Base-by-base conservation (phyloP, 2,888 invertebrate species). In the Synergus gifuensis region DNA sequence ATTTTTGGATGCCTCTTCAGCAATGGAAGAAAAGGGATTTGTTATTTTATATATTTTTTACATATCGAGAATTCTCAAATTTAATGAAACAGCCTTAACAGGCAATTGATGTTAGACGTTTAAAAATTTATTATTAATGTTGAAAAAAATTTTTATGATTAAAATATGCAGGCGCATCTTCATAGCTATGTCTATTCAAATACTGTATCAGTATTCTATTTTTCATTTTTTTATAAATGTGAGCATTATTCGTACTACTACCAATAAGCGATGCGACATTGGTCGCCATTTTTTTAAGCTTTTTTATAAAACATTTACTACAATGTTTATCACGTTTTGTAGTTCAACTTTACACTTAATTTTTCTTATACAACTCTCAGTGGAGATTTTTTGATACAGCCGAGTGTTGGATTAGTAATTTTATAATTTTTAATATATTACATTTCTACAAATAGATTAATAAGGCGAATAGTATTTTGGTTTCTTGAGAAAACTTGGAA, bases 191-290 rank as follows among this genome's bases (percentile, higher is more conserved):
- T 86, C 86, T 83, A 83, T 87, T 85, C 83, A 86, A 85, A 86
- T 87, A 87, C 83, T 87, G 85, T 85, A 87, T 87, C 91, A 91
- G 91, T 91, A 91, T 91, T 91, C 87, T 85, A 83, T 86, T 83
- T 80, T 83, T 69, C 80, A 64, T 36, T 76, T 76, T 76, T 80
- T 81, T 77, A 77, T 78, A 73, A 69, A 63, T 49, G 64, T 81
- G 80, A 79, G 78, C 79, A 77, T 80, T 83, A 69, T 73, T 81
- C 77, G 78, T 76, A 76, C 79, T 77, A 77, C 77, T 76, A 63
- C 14, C 62, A 64, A 76, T 77, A 60, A 79, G 79, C 77, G 79
- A 81, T 84, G 80, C 83, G 78, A 58, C 81, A 80, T 85, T 83
- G 81, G 79, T 78, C 76, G 78, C 73, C 36, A 28, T 80, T 83